Conservation (phyloP, 2,113 vertebrate species). For the Empidonax traillii region DNA sequence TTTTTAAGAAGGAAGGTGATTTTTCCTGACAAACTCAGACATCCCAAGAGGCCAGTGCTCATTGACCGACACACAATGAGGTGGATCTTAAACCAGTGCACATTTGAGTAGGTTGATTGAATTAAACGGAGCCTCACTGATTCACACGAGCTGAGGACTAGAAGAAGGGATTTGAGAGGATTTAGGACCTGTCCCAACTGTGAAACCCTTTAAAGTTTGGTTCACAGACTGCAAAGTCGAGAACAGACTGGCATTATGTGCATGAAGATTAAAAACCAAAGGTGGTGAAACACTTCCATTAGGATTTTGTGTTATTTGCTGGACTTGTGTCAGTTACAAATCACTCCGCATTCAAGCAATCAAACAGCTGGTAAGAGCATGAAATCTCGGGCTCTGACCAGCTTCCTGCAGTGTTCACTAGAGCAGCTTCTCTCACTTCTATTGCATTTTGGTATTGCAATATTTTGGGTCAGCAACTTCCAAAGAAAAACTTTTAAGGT, state of each 20-base stretch:
- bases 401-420: not conserved
- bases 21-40: not conserved
- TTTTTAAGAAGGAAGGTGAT: not conserved
- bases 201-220: not conserved
- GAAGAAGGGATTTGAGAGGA: not conserved
- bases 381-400: fast-evolving
- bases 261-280: not conserved
- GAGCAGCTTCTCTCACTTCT: not conserved
- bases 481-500: not conserved
- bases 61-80: fast-evolving
- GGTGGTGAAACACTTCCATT: not conserved
- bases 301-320: not conserved
- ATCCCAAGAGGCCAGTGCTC: not conserved
- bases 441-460: not conserved
- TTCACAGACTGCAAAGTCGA: not conserved
- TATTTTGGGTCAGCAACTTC: not conserved
- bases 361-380: not conserved
- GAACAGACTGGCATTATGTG: not conserved
- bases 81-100: not conserved
- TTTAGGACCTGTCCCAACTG: not conserved
- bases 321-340: not conserved
- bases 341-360: not conserved
- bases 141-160: not conserved
- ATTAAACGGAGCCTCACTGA: not conserved
- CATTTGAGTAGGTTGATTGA: not conserved